Evolutionary conservation across 1,140 invertebrate species (phyloP).

Genomic region (Leptinotarsa texana): DNA sequence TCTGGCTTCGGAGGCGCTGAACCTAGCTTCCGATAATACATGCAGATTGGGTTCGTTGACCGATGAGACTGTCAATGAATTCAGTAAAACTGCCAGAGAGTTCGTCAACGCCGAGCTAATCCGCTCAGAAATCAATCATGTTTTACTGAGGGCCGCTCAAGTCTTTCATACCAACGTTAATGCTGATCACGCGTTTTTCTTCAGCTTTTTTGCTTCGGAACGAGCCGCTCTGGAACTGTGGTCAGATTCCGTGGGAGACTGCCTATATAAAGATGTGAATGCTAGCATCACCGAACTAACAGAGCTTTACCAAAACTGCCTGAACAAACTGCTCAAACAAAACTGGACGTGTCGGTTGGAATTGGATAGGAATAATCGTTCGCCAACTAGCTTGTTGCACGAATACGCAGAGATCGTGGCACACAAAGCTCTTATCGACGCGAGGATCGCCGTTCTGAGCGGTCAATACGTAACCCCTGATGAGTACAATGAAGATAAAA

Average conservation of each 20-base stretch:
- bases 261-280: slow-evolving; percentile 71
- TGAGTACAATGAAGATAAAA: slow-evolving; percentile 22
- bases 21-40: slow-evolving; percentile 57
- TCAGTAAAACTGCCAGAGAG: slow-evolving; percentile 70
- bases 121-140: slow-evolving; percentile 73
- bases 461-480: slow-evolving; percentile 52
- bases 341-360: slow-evolving; percentile 55
- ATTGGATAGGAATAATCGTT: slow-evolving; percentile 57
- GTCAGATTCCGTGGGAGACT: slow-evolving; percentile 70
- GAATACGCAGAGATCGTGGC: slow-evolving; percentile 76
- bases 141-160: slow-evolving; percentile 68
- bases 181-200: slow-evolving; percentile 54
- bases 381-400: slow-evolving; percentile 62
- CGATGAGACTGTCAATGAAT: slow-evolving; percentile 64
- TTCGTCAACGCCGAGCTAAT: slow-evolving; percentile 72
- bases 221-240: slow-evolving; percentile 69
- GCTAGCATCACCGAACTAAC: slow-evolving; percentile 68
- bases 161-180: slow-evolving; percentile 62
- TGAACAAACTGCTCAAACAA: slow-evolving; percentile 56
- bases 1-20: slow-evolving; percentile 68
- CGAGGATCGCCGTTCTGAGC: slow-evolving; percentile 66
- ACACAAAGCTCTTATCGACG: slow-evolving; percentile 76
- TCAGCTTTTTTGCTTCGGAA: slow-evolving; percentile 65
- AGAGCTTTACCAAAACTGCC: slow-evolving; percentile 65
- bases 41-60: slow-evolving; percentile 52